Base-by-base conservation (phyloP, 2,888 invertebrate genomes). In the Hermaeophaga mercurialis region DNA sequence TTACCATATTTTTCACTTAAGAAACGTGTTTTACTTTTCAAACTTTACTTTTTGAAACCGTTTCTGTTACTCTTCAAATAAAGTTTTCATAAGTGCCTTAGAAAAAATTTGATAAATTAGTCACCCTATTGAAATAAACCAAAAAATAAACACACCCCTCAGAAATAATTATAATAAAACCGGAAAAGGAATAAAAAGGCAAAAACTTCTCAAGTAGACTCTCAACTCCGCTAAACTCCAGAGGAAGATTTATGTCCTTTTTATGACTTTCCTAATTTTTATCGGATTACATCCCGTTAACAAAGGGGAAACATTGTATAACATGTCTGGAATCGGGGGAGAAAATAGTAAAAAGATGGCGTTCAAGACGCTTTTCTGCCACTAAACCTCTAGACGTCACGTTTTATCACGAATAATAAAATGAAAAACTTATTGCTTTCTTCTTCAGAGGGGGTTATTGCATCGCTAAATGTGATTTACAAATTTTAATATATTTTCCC, bases 221-320 rank as follows among this genome's bases (percentile, higher is more conserved):
- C 53, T 57, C 38, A 36, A 53, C 53, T 52, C 53, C 53, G 48
- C 44, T 52, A 57, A 57, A 57, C 52, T 57, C 53, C 24, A 46
- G 46, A 33, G 19, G 12, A 48, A 57, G 57, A 57, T 57, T 57
- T 57, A 57, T 48, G 53, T 43, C 53, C 26, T 53, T 57, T 57
- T 57, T 57, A 57, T 57, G 53, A 57, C 57, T 57, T 47, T 57
- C 57, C 48, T 57, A 57, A 57, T 57, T 57, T 57, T 57, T 53
- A 53, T 57, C 57, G 53, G 57, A 57, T 57, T 53, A 57, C 48
- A 43, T 43, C 47, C 43, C 39, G 43, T 34, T 41, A 43, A 46
- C 39, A 50, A 39, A 52, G 46, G 48, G 57, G 57, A 47, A 44
- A 57, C 53, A 57, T 57, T 57, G 53, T 57, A 53, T 53, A 53